phyloP scores from a whole-genome alignment of 2,797 vertebrate species.

The Leptodactylus fallax region DNA sequence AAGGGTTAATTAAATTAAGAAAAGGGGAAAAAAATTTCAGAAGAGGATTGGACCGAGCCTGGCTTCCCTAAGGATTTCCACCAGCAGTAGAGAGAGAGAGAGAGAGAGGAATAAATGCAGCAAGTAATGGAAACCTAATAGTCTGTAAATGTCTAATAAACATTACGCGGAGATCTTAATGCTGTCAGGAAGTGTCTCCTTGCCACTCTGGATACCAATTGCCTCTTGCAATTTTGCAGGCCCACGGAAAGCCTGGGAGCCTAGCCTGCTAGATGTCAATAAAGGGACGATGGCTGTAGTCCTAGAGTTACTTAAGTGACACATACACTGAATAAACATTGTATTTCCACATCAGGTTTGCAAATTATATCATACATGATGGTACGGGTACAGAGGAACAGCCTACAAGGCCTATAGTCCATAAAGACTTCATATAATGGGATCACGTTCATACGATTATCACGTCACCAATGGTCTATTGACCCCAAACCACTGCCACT shows the following conservation, averaged over 20 bases:
- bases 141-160: conserved; percentile 52
- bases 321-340: not conserved
- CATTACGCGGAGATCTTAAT: conserved; percentile 30
- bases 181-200: conserved; percentile 31
- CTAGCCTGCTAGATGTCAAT: conserved; percentile 14
- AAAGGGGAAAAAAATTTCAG: conserved; percentile 6
- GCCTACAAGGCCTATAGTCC: not conserved
- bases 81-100: conserved; percentile 18
- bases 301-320: not conserved
- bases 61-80: conserved; percentile 45
- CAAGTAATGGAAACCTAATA: conserved; percentile 57
- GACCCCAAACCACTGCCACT: not conserved
- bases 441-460: not conserved
- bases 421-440: not conserved
- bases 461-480: not conserved
- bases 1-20: conserved; percentile 55
- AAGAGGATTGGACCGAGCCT: conserved; percentile 18
- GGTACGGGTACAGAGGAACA: not conserved
- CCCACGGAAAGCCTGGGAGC: conserved; percentile 24
- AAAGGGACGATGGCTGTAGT: not conserved
- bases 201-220: not conserved
- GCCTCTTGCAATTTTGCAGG: conserved; percentile 32
- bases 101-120: conserved; percentile 29
- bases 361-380: not conserved
- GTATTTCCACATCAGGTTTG: not conserved